Percentiles rank a stretch among this genome's conserved stretches.
Evolutionary conservation across 2,113 vertebrate species (phyloP).

Genomic region (Semnopithecus entellus): DNA sequence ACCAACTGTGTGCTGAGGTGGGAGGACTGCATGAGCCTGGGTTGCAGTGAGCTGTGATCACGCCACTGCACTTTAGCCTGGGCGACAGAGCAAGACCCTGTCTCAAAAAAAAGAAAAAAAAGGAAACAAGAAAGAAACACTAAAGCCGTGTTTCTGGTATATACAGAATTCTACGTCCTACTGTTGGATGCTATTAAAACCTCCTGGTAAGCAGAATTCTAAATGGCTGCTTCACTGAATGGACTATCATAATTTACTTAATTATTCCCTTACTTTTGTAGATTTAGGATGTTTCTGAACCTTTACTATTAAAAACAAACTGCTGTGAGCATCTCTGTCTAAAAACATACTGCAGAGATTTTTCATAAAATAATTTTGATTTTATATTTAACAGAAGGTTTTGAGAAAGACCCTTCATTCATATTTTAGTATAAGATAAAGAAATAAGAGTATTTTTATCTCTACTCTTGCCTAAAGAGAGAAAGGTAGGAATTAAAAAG

Average conservation of each 20-base stretch:
- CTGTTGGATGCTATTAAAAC: constrained; percentile 39
- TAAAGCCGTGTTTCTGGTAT: not conserved
- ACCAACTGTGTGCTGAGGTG: not conserved
- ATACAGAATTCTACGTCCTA: not conserved
- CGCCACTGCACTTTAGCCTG: no score
- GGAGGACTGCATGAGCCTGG: not conserved
- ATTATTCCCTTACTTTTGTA: constrained; percentile 25
- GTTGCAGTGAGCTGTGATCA: no score
- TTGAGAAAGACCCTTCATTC: not conserved
- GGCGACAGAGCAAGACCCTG: no score
- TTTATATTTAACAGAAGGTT: not conserved
- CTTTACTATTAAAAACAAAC: constrained; percentile 32
- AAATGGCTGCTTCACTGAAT: not conserved
- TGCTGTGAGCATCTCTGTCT: not conserved
- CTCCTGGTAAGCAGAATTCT: constrained; percentile 34
- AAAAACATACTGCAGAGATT: not conserved
- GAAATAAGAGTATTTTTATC: not conserved
- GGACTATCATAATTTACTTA: constrained; percentile 43
- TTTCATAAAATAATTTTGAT: constrained; percentile 19
- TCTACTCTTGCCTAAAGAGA: not conserved
- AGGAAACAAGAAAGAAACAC: not conserved
- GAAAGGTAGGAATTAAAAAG: constrained; percentile 9
- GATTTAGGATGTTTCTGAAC: constrained; percentile 32
- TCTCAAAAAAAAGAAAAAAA: not conserved
- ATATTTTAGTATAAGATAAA: not conserved